phyloP scores from a whole-genome alignment of 2,113 vertebrate genomes.

The Clarias magur region DNA sequence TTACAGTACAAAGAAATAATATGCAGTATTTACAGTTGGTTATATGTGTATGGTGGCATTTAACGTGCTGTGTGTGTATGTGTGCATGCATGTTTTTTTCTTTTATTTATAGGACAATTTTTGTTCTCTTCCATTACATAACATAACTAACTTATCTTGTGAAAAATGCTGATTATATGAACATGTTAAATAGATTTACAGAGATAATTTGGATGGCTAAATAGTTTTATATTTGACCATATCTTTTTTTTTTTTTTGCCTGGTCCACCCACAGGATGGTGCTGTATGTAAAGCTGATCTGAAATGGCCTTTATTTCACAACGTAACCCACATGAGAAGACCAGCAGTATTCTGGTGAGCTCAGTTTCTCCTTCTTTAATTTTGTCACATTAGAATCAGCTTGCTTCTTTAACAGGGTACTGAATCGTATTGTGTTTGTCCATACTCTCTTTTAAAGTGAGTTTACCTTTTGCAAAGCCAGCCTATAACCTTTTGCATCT shows the following conservation, averaged over 20 bases:
- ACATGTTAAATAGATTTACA: not conserved
- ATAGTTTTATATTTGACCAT: too few relatives aligned
- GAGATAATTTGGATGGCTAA: too few relatives aligned
- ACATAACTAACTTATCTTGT: not conserved
- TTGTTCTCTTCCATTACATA: not conserved
- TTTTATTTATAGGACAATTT: not conserved
- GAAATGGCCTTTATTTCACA: not conserved
- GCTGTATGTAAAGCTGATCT: not conserved
- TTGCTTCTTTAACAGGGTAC: not conserved
- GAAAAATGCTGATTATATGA: not conserved
- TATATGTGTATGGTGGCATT: too few relatives aligned
- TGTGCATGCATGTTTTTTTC: too few relatives aligned
- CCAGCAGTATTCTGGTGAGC: conserved; percentile 29
- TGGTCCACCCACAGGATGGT: conserved; percentile 29
- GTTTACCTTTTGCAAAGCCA: not conserved
- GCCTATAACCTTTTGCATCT: not conserved
- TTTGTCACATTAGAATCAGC: not conserved
- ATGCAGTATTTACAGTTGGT: too few relatives aligned
- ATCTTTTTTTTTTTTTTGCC: too few relatives aligned
- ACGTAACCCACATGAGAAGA: not conserved
- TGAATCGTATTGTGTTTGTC: not conserved
- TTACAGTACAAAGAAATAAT: not conserved
- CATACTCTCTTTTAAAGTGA: not conserved
- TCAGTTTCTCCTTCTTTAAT: not conserved
- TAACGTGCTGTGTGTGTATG: too few relatives aligned